phyloP scores from a whole-genome alignment of 1,140 invertebrate genomes.

The Orchestia grillus region DNA sequence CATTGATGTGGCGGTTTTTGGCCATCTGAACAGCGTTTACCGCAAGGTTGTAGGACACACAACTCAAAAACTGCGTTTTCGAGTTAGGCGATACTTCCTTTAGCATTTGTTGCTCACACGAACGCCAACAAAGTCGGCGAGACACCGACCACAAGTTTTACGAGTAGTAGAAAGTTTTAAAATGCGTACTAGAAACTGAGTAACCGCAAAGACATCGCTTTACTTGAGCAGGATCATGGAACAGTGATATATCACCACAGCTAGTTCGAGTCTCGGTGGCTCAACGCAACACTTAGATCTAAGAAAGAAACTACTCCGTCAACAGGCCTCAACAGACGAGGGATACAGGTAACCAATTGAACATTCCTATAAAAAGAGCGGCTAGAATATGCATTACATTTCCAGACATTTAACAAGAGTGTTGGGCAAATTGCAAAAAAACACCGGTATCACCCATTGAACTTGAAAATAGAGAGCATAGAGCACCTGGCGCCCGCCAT shows the following conservation, averaged over 20 bases:
- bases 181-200: neutral
- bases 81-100: neutral
- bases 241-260: neutral
- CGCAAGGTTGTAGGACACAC: neutral
- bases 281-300: neutral
- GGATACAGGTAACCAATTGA: neutral
- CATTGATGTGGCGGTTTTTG: neutral
- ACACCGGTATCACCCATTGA: neutral
- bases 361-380: neutral
- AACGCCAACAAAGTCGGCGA: neutral
- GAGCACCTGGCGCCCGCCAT: neutral
- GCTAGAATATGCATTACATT: neutral
- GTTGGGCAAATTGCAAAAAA: neutral
- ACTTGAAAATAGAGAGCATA: neutral
- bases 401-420: neutral
- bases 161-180: neutral
- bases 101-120: neutral
- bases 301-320: neutral
- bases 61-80: neutral
- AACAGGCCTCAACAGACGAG: neutral
- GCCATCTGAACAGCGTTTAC: neutral
- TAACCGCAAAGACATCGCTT: constrained; percentile 7
- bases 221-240: neutral
- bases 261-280: neutral
- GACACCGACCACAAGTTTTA: neutral